Evolutionary conservation across 2,888 invertebrate species (phyloP), one percentile per base, ranked within the genome.

Genomic region (Acrobeloides nanus): DNA sequence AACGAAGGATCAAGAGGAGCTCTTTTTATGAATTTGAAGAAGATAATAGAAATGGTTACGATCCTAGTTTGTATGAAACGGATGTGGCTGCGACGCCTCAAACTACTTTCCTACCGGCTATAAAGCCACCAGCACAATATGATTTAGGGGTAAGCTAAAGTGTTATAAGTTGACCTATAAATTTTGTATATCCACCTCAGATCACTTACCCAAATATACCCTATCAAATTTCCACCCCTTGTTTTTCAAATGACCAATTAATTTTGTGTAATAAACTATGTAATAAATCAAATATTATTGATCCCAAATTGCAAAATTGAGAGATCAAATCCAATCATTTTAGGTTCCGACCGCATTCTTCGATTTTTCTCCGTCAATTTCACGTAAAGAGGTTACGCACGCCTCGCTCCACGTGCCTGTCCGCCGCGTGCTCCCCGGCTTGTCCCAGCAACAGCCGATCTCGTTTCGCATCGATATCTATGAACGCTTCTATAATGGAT

Each of bases 401-500:
- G 55, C 55, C 27, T 31, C 24, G 20, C 40, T 54, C 8, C 61
- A 58, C 32, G 49, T 59, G 29, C 46, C 35, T 35, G 23, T 54
- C 10, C 35, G 57, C 12, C 55, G 55, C 6, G 50, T 33, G 10
- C 43, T 45, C 32, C 18, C 38, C 23, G 34, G 32, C n/a, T 31
- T 40, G 31, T 15, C 43, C 18, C 32, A 59, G 31, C 31, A 47
- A 1, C 34, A 20, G 15, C 35, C 34, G 4, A 37, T 55, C 25
- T n/a, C n/a, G n/a, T n/a, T n/a, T n/a, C 47, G 48, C 12, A 38
- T 59, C 1, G 46, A 55, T 18, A 48, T 59, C 5, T 59, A 39
- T 44, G 57, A 61, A 32, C 55, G 57, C 1, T 48, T 38, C 33
- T 18, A 42, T 18, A 58, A 62, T 27, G 59, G 59, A 59, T 43